Evolutionary conservation across 2,797 vertebrate genomes (phyloP), one percentile per base, ranked within the genome.

Genomic region (Silurus lanzhouensis): DNA sequence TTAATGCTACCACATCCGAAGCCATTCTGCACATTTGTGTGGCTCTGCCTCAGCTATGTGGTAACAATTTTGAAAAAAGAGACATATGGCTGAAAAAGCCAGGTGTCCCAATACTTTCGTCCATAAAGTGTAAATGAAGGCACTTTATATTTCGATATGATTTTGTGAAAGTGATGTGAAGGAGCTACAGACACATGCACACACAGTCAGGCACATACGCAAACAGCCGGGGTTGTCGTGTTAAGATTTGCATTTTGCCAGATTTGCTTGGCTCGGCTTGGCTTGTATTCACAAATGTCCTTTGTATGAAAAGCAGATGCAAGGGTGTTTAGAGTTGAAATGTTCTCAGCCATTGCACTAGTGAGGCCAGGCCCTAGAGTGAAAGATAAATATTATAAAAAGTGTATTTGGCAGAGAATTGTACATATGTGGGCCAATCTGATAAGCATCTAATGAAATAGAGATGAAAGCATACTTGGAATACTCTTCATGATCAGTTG

Each of bases 181-280:
- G 46, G 44, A 10, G 58, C 38, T 6, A 17, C 60, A 78, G 17
- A 79, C 83, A 91, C 86, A 90, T 89, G 92, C 86, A 87, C 84
- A 67, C 84, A 84, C 12, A 57, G 9, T 22, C 31, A 46, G 12
- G 14, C 19, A 44, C 19, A 79, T 79, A 46, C 58, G 38, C 58
- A 80, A 89, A 46, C 82, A 82, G 86, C 86, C 86, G 74, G 38
- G 63, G 22, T 38, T 76, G 80, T 77, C 6, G 0, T 17, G 6
- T 85, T 78, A 85, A 77, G 80, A 85, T 95, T 95, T 96, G 93
- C 94, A 94, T 95, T 82, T 85, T 81, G 80, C 83, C 57, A 81
- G 70, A 94, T 95, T 95, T 94, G 93, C 90, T 89, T 94, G 86
- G 79, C 83, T 82, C 72, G 80, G 64, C 85, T 38, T 88, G 86